Base-by-base conservation (phyloP, 2,888 invertebrate species). In the Cepaea hortensis region DNA sequence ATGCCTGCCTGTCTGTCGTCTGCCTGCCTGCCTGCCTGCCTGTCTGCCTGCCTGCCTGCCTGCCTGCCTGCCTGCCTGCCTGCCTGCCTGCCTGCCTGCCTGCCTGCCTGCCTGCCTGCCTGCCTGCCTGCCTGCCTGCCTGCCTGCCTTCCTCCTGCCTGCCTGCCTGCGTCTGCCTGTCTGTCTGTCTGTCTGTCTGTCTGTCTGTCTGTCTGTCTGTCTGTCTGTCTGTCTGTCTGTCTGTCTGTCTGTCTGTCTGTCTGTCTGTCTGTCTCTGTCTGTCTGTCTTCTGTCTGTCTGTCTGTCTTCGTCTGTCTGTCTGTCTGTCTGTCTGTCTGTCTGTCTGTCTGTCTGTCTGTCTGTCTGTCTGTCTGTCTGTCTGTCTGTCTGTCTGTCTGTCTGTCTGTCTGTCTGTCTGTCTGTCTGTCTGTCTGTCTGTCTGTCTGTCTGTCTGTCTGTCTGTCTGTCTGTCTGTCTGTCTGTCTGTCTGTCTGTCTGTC, bases 171-270 rank as follows among this genome's bases (percentile, higher is more conserved):
- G 70, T n/a, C 70, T 70, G 70, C 4, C 70, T 70, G 70, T n/a
- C 70, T 70, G 70, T n/a, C 70, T 70, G 70, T n/a, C 70, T 70
- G 70, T n/a, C 70, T 20, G 70, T 20, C 20, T 20, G 70, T 35
- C 35, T 35, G 35, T 35, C 35, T 35, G 35, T 35, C 35, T 35
- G 35, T 35, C 35, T 35, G 35, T 35, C 35, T 1, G 35, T 35
- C 35, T 35, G 35, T 35, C 35, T 35, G n/a, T n/a, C 70, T 70
- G 70, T n/a, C 70, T 70, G 70, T n/a, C 70, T 70, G 70, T n/a
- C 70, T 70, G 70, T n/a, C 70, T 70, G 70, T n/a, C 70, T 70
- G 70, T n/a, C 70, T 70, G 70, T n/a, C 70, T 70, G 70, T n/a
- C 70, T 70, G 70, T n/a, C 70, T 70, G 70, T n/a, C 70, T 20